A percentile compares a stretch with the other conserved stretches of the same genome.
Conservation (phyloP, 2,888 invertebrate species). For the Helleia helle region DNA sequence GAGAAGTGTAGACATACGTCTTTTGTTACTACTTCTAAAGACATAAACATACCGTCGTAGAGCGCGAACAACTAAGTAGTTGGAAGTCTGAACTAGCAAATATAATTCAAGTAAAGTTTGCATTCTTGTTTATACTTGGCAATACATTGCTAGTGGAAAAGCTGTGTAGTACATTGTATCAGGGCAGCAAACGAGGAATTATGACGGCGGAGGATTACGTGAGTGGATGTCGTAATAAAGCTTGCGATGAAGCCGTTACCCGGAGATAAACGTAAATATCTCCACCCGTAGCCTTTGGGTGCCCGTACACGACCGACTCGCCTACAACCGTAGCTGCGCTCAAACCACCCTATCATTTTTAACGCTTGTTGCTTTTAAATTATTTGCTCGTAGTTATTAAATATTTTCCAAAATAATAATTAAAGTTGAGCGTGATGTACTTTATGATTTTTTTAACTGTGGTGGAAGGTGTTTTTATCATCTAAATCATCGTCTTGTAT, state of each 20-base stretch:
- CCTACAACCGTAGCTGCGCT: constrained; percentile 28
- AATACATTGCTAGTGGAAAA: constrained; percentile 50
- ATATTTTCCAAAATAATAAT: neutral
- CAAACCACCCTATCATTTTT: constrained; percentile 23
- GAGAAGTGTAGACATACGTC: constrained; percentile 3
- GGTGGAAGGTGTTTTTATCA: no score
- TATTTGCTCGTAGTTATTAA: constrained; percentile 27
- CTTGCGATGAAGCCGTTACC: constrained; percentile 73
- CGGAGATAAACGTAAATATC: constrained; percentile 73
- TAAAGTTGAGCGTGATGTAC: no score
- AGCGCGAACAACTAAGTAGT: constrained; percentile 8
- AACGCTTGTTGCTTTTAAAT: constrained; percentile 28
- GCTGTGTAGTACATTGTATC: constrained; percentile 63
- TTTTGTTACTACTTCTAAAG: constrained; percentile 7
- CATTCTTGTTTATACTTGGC: constrained; percentile 26
- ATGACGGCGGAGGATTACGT: constrained; percentile 72
- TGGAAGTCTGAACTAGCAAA: constrained; percentile 10
- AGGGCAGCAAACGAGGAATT: constrained; percentile 68
- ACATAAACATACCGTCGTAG: constrained; percentile 7
- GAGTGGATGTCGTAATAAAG: constrained; percentile 75
- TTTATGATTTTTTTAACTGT: no score
- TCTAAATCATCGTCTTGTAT: no score
- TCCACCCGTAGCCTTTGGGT: constrained; percentile 54
- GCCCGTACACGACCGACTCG: constrained; percentile 29
- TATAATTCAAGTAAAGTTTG: constrained; percentile 21